Base-by-base conservation (phyloP, 2,113 vertebrate species). In the Corvus hawaiiensis region DNA sequence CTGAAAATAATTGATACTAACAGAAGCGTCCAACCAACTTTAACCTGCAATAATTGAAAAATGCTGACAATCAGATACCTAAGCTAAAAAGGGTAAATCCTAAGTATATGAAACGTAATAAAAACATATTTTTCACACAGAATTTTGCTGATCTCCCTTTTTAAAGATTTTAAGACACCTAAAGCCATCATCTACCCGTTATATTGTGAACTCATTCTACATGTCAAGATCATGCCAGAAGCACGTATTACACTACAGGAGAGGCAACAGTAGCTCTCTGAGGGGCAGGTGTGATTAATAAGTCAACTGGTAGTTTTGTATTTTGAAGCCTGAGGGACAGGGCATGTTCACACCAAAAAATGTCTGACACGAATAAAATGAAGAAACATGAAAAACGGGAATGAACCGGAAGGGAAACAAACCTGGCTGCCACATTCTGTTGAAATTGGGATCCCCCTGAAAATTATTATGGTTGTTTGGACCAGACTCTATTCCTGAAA, bases 371-470 rank as follows among this genome's bases (percentile, higher is more conserved):
- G 41, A 71, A 48, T 20, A 78, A 64, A 56, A 75, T 33, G 24
- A 71, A 54, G 28, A 39, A 71, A 78, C 15, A 43, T 12, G 4
- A 37, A 56, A 37, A 69, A 66, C 56, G 41, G 1, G 6, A 90
- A 80, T 13, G 8, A 79, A 48, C 16, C 22, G 33, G 13, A 92
- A 77, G 11, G 32, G 89, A 93, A 94, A 97, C 98, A 94, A 97
- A 99, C 99, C 99, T 98, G 99, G 99, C 94, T 99, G 99, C 99
- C 99, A 99, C 97, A 99, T 99, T 98, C 99, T 98, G 96, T 98
- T 98, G 98, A 99, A 99, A 56, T 98, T 98, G 39, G 98, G 98
- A 89, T 99, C 99, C 56, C 98, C 98, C 97, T 98, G 99, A 98
- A 99, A 99, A 96, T 98, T 97, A 52, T 98, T 98, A 94, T 99